Evolutionary conservation across 35 echinoderm and acorn worm genomes (phyloP).

Genomic region (Apostichopus californicus): DNA sequence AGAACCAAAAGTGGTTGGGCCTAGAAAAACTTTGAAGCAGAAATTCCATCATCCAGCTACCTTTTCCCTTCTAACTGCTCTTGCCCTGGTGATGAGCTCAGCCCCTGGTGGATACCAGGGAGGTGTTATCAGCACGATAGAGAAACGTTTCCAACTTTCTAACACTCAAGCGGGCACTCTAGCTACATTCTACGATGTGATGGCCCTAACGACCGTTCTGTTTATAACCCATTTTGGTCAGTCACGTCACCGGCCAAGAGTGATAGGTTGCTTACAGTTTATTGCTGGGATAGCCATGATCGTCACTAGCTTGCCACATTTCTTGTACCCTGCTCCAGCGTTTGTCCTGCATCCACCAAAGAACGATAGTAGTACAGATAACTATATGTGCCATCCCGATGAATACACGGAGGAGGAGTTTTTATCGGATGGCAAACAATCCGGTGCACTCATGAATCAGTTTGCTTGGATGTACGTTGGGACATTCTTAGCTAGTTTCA

Average conservation of each 20-base stretch:
- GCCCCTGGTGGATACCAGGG: conserved; percentile 35
- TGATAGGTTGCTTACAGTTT: conserved; percentile 14
- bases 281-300: conserved; percentile 15
- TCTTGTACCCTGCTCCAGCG: conserved; percentile 39
- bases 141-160: conserved; percentile 59
- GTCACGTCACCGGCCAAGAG: conserved; percentile 56
- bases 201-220: conserved; percentile 23
- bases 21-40: conserved; percentile 7
- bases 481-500: conserved; percentile 57
- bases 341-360: conserved; percentile 20
- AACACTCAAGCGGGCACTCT: conserved; percentile 37
- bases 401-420: not conserved
- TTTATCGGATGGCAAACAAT: conserved; percentile 7
- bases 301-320: conserved; percentile 41
- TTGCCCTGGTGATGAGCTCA: not conserved
- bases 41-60: not conserved
- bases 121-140: conserved; percentile 48
- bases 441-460: conserved; percentile 55
- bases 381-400: conserved; percentile 22
- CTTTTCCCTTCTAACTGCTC: not conserved
- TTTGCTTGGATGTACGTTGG: conserved; percentile 63
- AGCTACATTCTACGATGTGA: conserved; percentile 50
- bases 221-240: conserved; percentile 62
- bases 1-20: not conserved
- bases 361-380: not conserved